Base-by-base conservation (phyloP, 2,113 vertebrate genomes). In the Puntigrus tetrazona region DNA sequence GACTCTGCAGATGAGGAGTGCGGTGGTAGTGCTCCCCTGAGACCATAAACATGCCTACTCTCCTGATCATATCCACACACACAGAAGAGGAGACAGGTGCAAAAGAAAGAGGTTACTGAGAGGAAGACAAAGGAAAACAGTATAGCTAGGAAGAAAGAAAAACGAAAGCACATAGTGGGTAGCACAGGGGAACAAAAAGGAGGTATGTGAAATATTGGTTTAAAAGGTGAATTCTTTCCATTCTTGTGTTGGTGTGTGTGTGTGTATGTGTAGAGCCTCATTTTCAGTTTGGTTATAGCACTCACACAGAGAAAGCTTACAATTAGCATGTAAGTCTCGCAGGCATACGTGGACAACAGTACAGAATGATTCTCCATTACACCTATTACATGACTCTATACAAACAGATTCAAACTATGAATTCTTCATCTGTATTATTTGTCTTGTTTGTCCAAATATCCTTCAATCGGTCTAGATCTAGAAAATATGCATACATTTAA, bases 1-100 rank as follows among this genome's bases (percentile, higher is more conserved):
- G 16, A 55, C 34, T 22, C 20, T 72, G 29, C 50, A 11, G 83
- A 63, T 63, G 77, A 83, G 67, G 67, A 86, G 76, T 59, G 67
- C 63, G 78, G 70, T 25, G 36, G 29, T 41, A 73, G 16, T 45
- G 18, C 6, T 83, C 65, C 38, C 22, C 81, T 36, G 72, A 76
- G 82, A 47, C 25, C 38, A 84, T 78, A 72, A 43, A 50, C 16
- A 79, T 50, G 73, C 59, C 50, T 36, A n/a, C 16, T 50, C 43
- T 67, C 11, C 38, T 0, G 22, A 78, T n/a, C 20, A 63, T 34
- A 77, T n/a, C 82, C 55, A 74, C 7, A 55, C 29, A 55, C 61
- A 47, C 13, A 27, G 25, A 80, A 25, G 78, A n/a, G n/a, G n/a
- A n/a, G 38, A 31, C 59, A 16, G 59, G 59, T 80, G 8, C 14